Base-by-base conservation (phyloP, 1,140 invertebrate genomes). In the Trichomalopsis sarcophagae region DNA sequence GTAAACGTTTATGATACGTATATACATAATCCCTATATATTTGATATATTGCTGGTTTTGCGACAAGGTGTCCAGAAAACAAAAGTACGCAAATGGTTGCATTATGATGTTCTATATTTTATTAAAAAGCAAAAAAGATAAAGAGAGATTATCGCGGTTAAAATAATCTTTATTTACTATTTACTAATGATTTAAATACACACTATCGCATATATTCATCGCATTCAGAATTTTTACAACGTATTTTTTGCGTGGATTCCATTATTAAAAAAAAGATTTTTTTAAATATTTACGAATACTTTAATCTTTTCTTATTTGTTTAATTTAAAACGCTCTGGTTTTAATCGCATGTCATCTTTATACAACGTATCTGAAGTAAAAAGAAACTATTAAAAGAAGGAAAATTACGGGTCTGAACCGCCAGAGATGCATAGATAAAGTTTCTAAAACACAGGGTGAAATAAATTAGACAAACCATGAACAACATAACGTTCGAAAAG, bases 81-180 rank as follows among this genome's bases (percentile, higher is more conserved):
- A 69, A 76, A 79, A 88, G 81, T 88, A 89, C 87, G 89, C 88
- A 17, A 87, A 87, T 88, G 88, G 89, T 89, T 91, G 87, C 88
- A 91, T 91, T 89, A 89, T 90, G 87, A 91, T 89, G 87, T 91
- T 91, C 89, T 90, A 89, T 91, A 91, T 92, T 92, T 93, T 92
- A 90, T 91, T 91, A 91, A 91, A 90, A 91, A 91, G 75, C 87
- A 86, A 79, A 68, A 27, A 40, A 74, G 17, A 23, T 30, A 33
- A 21, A 78, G 17, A 36, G 7, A 36, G 13, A 69, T 2, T 62
- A 74, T 77, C 33, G 21, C 73, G 21, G 14, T 50, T 78, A 76
- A 62, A 82, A 76, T 75, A 66, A 66, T 40, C 40, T 66, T 74
- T 27, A 44, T 82, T 27, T 47, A 62, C 55, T 21, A 9, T n/a